phyloP scores from a whole-genome alignment of 2,113 vertebrate genomes.

The Charadrius vociferus region DNA sequence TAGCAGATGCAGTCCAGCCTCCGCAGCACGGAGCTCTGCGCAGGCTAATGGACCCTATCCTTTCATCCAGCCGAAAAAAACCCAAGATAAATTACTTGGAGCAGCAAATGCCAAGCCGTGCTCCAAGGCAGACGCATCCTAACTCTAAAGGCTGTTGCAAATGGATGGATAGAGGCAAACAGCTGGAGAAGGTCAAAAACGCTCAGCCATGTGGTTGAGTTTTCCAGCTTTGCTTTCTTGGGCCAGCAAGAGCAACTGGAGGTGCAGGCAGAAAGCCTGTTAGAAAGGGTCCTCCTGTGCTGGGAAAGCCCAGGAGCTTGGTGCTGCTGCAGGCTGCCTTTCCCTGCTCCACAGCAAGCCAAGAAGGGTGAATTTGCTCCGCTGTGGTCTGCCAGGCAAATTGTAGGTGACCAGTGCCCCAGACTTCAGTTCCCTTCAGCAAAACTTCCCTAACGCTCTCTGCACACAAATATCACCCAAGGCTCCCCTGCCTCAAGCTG shows the following conservation, averaged over 20 bases:
- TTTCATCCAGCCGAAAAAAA: neutral
- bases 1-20: neutral
- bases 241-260: neutral
- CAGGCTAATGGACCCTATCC: neutral
- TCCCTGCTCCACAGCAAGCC: neutral
- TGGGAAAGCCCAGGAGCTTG: neutral
- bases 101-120: neutral
- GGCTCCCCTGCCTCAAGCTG: neutral
- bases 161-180: neutral
- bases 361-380: neutral
- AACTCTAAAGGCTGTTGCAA: neutral
- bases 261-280: neutral
- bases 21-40: fast-evolving
- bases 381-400: neutral
- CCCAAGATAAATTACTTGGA: neutral
- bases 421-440: neutral
- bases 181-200: neutral
- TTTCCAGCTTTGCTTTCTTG: neutral
- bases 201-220: neutral
- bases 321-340: neutral
- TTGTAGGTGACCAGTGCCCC: fast-evolving
- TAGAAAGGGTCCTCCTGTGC: neutral
- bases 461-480: neutral
- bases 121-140: neutral
- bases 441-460: neutral